Evolutionary conservation across 2,797 vertebrate genomes (phyloP), one percentile per base, ranked within the genome.

Genomic region (Ctenopoma multispine): DNA sequence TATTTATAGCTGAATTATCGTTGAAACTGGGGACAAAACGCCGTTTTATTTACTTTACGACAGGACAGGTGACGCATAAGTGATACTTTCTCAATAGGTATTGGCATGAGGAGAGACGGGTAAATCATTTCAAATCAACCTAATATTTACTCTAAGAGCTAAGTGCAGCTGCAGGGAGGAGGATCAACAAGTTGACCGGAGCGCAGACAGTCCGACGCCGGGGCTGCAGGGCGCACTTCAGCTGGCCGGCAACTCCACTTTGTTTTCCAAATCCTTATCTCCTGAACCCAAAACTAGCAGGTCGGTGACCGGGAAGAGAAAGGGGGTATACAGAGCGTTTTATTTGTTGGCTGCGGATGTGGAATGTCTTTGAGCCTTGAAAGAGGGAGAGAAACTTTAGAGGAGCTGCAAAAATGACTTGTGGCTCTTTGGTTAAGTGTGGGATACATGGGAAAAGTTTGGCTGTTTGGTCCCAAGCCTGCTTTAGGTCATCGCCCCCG

Each of bases 201-300:
- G 88, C 90, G 75, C 94, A 96, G 95, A 96, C 96, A 93, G 87
- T 46, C 89, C 83, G 96, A 96, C 96, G 95, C 96, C 96, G 94
- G 44, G 92, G 93, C 93, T 87, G 89, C 86, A 89, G 92, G 92
- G 92, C 92, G 55, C 73, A 91, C 93, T 89, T 83, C 93, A 91
- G 91, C 82, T 90, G 84, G 90, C 89, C 87, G 93, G 91, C 94
- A 88, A 91, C 91, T 92, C 84, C 83, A 90, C 91, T 92, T 93
- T 95, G 95, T 95, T 94, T 95, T 93, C 89, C 75, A 89, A 92
- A 9, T 87, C 93, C 92, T 94, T 95, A 93, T 94, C 94, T 92
- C 88, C 90, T 90, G 81, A 75, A 84, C 80, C 77, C 69, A 68
- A 20, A 84, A 80, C 77, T 87, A 90, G 84, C 5, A 77, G 86